Percentiles rank a stretch among this genome's conserved stretches.
Evolutionary conservation across 2,113 vertebrate genomes (phyloP).

Genomic region (Eidolon helvum): DNA sequence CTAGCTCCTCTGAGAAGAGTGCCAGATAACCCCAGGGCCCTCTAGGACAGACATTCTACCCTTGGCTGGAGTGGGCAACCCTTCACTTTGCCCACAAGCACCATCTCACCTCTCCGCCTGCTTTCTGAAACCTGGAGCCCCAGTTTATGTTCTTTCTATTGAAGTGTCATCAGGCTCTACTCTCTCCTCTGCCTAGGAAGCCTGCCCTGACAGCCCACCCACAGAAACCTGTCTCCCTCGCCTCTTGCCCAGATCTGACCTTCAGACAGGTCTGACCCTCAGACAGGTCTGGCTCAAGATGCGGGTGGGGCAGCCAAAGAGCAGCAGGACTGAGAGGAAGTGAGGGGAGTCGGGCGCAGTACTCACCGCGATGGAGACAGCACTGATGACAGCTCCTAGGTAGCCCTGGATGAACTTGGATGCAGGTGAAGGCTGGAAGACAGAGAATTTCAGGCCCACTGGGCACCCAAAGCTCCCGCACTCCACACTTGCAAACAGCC

Average conservation of each 20-base stretch:
- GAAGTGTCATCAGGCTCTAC: not conserved
- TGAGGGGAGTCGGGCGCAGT: not conserved
- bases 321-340: not conserved
- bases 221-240: not conserved
- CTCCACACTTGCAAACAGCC: not conserved
- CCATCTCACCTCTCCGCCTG: not conserved
- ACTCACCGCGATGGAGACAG: conserved; percentile 96
- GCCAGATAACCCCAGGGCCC: fast-evolving
- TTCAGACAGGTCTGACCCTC: not conserved
- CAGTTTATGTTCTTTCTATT: not conserved
- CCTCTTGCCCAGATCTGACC: not conserved
- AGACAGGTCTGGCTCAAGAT: not conserved
- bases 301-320: not conserved
- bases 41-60: not conserved
- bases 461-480: not conserved
- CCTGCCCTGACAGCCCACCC: not conserved
- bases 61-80: not conserved
- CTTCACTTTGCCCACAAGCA: fast-evolving
- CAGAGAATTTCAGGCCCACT: conserved; percentile 21
- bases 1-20: not conserved
- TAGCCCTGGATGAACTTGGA: conserved; percentile 95
- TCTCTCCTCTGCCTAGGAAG: not conserved
- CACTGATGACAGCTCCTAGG: conserved; percentile 93
- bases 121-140: not conserved
- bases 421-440: conserved; percentile 87